Evolutionary conservation across 2,113 vertebrate genomes (phyloP), one percentile per base, ranked within the genome.

Genomic region (Lycaon pictus): DNA sequence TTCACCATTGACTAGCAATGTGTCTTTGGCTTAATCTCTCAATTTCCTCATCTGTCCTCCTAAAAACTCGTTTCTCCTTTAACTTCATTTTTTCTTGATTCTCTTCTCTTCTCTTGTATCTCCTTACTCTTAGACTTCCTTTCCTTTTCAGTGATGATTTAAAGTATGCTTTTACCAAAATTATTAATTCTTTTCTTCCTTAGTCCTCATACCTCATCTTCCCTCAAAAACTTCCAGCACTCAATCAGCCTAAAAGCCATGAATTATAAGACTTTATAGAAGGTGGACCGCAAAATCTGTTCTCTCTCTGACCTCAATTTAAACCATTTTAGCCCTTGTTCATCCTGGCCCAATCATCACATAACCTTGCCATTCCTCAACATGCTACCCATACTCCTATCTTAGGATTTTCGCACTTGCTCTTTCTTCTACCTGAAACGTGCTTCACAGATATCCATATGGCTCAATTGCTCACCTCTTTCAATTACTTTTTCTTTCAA

Each of bases 351-450:
- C 15, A 22, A 27, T 35, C 22, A 56, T 82, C 16, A 25, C 9
- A 67, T 27, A 72, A 19, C 5, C 9, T 90, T 60, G n/a, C 9
- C 55, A 60, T 43, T 67, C 29, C 22, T 81, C 84, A 92, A 58
- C 35, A 67, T 23, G 6, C 7, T 3, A 1, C 6, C 7, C 20
- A 22, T 2, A 65, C 0, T 32, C 29, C 23, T 56, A 37, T 19
- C 22, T 60, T 25, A 63, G 37, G 4, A 35, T 35, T 4, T 56
- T 69, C 27, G 11, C 0, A 58, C 7, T 65, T 51, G 12, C 23
- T n/a, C 0, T 29, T 67, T 1, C 5, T 35, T 63, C 29, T 71
- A 6, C 62, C 53, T 63, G 19, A 11, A 87, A 20, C 11, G 56
- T 32, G 3, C 22, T 48, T 67, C 23, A 20, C 37, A 51, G 43